Percentiles rank a stretch among this genome's conserved stretches.
These are phyloP conservation scores for Porites cylindrica DNA, from an alignment of 92 coral and sea anemone genomes.

Conservation along the genomic window DNA sequence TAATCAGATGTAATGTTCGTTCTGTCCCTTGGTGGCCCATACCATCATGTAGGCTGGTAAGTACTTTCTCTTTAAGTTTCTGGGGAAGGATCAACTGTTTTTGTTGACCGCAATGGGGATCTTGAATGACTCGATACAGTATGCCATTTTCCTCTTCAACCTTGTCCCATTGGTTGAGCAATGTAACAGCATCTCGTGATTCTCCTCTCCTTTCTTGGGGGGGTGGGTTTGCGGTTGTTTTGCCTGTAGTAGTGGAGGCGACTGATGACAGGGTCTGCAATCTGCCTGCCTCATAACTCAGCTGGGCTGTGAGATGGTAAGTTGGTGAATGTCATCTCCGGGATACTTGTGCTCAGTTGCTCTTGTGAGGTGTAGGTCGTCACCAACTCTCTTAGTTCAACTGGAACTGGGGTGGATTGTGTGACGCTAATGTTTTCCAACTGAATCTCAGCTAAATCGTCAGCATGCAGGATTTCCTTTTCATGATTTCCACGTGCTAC, in stretches of 20 bases:
- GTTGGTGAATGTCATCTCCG: neutral
- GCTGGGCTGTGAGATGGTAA: neutral
- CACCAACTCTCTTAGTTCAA: neutral
- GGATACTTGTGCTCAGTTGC: neutral
- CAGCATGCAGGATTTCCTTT: neutral
- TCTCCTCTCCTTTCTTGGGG: neutral
- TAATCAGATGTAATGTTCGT: constrained; percentile 56
- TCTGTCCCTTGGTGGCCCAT: constrained; percentile 76
- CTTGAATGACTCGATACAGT: constrained; percentile 47
- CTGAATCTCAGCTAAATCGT: neutral
- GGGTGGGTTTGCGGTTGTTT: neutral
- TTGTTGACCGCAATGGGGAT: constrained; percentile 41
- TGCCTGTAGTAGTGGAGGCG: neutral
- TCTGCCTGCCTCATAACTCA: neutral
- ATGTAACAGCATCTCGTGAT: constrained; percentile 20
- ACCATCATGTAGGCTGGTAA: constrained; percentile 57
- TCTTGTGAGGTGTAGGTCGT: neutral
- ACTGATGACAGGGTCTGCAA: neutral
- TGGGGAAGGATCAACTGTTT: constrained; percentile 68
- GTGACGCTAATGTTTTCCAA: neutral
- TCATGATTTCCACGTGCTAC: constrained; percentile 7
- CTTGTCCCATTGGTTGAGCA: constrained; percentile 71
- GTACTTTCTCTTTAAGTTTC: constrained; percentile 51
- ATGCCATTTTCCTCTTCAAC: constrained; percentile 43
- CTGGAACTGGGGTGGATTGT: neutral